Evolutionary conservation across 2,888 invertebrate species (phyloP), one percentile per base, ranked within the genome.

Genomic region (Netelia virgata): DNA sequence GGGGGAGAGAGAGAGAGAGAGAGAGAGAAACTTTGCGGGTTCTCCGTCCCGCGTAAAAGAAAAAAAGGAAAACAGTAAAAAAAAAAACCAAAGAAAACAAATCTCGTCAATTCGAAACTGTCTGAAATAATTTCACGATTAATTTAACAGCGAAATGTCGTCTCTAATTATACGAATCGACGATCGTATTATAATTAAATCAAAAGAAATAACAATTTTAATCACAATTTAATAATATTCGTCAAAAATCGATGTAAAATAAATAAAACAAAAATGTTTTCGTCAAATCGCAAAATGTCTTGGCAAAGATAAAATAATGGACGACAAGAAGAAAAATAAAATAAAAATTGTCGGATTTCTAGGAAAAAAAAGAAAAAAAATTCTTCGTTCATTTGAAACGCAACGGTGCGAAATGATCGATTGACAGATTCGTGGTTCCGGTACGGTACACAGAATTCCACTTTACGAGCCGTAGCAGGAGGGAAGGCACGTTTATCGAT

Each of bases 401-500:
- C 47, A 14, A 47, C 11, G 47, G 47, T 2, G 20, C 10, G 10
- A 64, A 57, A 59, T 43, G 18, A n/a, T 69, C 20, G 53, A 59
- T 11, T 59, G 73, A 61, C 57, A 23, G 59, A 59, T 18, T 59
- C 5, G n/a, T 8, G n/a, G n/a, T 23, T 61, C 43, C 10, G 16
- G 20, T 72, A n/a, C n/a, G 23, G 20, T 63, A 53, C 53, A 64
- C 53, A 23, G 20, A 75, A 75, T 75, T 75, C 43, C 74, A 41
- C 36, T 75, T 64, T 36, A 36, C 36, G 36, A 41, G 23, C 10
- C 14, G 18, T 36, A 8, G n/a, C 9, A 57, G 43, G 57, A 23
- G 41, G 10, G 10, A 6, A 66, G 8, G 57, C 47, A 41, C 1
- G 76, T 57, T 76, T 76, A 68, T 57, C 76, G 75, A 75, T 75